Evolutionary conservation across 2,113 vertebrate genomes (phyloP), one percentile per base, ranked within the genome.

Genomic region (Pelmatolapia mariae): DNA sequence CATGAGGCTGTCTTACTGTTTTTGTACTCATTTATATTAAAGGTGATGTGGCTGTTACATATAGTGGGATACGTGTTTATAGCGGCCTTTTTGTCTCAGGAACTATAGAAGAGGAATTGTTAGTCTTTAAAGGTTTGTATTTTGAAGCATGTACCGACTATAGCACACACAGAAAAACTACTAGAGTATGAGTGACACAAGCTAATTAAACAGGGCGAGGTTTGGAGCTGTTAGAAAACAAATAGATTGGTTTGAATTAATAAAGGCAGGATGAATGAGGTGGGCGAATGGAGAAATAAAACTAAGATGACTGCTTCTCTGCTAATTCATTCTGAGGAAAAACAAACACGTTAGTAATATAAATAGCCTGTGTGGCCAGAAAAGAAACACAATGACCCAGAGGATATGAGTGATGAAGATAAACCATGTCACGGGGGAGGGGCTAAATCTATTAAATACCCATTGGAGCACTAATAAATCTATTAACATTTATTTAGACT

Each of bases 401-500:
- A 68, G 12, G 66, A 11, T 19, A 19, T 76, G 81, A 84, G 71
- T 40, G 57, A 63, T 73, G 24, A 59, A 81, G 66, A 59, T 47
- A 45, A 73, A 45, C 2, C n/a, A 40, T 38, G 53, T 24, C 15
- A 31, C 1, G 0, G n/a, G 63, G 54, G 66, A 33, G 47, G 61
- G 61, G 56, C 10, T 85, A 76, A 78, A 56, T 80, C 71, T 52
- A 22, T 66, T 87, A 86, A 90, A 81, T 85, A 89, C 22, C 80
- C 59, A 79, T 76, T 71, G 73, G 82, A 54, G 86, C 38, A 31
- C 9, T 22, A 22, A 26, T 85, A 86, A 91, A 82, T 22, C 76
- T 86, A 86, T 91, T 86, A 92, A 90, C 38, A 82, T 84, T 68
- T 29, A 87, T 82, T 29, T 81, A 33, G 52, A 31, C 8, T 2